phyloP scores from a whole-genome alignment of 2,888 invertebrate genomes.

The Ennomos fuscantarius region DNA sequence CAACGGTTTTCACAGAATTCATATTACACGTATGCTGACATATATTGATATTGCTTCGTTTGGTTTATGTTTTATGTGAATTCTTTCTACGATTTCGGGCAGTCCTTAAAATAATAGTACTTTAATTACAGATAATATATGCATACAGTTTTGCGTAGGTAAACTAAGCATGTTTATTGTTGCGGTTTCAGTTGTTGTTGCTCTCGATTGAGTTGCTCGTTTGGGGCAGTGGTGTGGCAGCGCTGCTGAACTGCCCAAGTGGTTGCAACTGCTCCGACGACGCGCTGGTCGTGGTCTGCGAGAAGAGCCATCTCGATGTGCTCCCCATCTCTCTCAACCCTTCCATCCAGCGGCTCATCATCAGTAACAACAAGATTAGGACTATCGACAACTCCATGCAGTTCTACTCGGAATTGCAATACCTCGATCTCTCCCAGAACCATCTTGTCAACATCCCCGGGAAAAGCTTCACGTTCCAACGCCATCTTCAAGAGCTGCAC shows the following conservation, averaged over 20 bases:
- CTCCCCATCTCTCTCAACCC: slow-evolving; percentile 97
- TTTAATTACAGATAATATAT: too few relatives aligned
- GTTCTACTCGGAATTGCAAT: slow-evolving; percentile 94
- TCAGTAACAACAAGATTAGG: slow-evolving; percentile 94
- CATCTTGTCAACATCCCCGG: slow-evolving; percentile 92
- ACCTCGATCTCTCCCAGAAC: slow-evolving; percentile 93
- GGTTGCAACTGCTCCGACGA: slow-evolving; percentile 96
- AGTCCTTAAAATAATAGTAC: background rate
- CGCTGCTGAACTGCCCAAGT: slow-evolving; percentile 92
- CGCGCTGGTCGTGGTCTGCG: slow-evolving; percentile 93
- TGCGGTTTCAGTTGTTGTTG: slow-evolving; percentile 71
- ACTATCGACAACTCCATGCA: slow-evolving; percentile 95
- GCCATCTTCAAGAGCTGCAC: slow-evolving; percentile 92
- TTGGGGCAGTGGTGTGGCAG: slow-evolving; percentile 78
- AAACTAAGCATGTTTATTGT: slow-evolving; percentile 31
- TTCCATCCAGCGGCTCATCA: slow-evolving; percentile 92
- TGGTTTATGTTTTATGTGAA: slow-evolving; percentile 15
- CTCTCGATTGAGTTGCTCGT: slow-evolving; percentile 68
- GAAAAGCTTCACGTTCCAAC: slow-evolving; percentile 92
- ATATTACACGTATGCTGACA: slow-evolving; percentile 22
- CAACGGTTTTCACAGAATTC: slow-evolving; percentile 43
- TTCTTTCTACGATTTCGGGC: background rate
- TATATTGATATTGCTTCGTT: slow-evolving; percentile 24
- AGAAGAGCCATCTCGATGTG: slow-evolving; percentile 93
- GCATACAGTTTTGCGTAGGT: background rate